These are phyloP conservation scores for Drosophila leonis DNA, from an alignment of 2,888 invertebrate species.

Conservation along the genomic window DNA sequence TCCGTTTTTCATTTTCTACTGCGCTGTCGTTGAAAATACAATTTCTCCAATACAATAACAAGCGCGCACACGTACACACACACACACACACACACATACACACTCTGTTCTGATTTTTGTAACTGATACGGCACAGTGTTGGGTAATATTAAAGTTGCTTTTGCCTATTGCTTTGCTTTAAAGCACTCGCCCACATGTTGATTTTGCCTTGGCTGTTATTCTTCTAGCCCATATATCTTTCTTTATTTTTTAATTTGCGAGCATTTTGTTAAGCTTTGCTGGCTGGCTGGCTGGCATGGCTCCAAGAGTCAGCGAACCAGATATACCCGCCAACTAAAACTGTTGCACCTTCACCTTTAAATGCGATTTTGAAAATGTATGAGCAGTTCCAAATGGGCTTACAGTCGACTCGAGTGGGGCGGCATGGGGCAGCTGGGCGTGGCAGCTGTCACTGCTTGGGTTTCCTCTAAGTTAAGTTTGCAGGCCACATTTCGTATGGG, in stretches of 20 bases:
- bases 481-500: neutral
- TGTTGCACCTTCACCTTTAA: conserved; percentile 78
- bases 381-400: conserved; percentile 76
- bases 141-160: conserved; percentile 41
- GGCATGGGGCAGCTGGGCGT: conserved; percentile 7
- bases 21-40: conserved; percentile 38
- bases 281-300: conserved; percentile 49
- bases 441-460: conserved; percentile 57
- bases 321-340: conserved; percentile 61
- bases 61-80: conserved; percentile 1
- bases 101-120: conserved; percentile 26
- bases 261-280: conserved; percentile 56
- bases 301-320: conserved; percentile 60
- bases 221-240: conserved; percentile 49
- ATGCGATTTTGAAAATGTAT: conserved; percentile 79
- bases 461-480: conserved; percentile 39
- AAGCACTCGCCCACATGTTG: conserved; percentile 38
- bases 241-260: conserved; percentile 45
- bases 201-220: conserved; percentile 23
- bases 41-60: conserved; percentile 37
- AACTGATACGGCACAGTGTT: conserved; percentile 36
- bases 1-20: conserved; percentile 43
- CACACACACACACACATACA: neutral
- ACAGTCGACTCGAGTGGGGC: conserved; percentile 22
- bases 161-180: conserved; percentile 21